phyloP scores from a whole-genome alignment of 2,113 vertebrate species.

The Ophiodon elongatus region DNA sequence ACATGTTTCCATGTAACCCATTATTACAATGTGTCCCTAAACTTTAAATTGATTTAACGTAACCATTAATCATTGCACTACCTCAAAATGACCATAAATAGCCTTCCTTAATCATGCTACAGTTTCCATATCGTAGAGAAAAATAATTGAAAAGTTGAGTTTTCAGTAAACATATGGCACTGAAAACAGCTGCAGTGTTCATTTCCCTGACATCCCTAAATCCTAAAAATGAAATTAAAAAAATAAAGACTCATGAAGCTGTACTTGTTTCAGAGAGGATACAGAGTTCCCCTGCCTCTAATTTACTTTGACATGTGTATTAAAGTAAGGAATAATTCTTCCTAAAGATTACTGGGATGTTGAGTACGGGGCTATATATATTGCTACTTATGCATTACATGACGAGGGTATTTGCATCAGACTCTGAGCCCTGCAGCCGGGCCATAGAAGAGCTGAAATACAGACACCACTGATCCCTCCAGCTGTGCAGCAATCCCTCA shows the following conservation, averaged over 20 bases:
- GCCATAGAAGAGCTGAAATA: background rate
- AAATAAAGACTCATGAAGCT: background rate
- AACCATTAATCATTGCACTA: no score
- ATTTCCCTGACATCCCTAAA: background rate
- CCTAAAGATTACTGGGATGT: background rate
- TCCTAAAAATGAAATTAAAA: background rate
- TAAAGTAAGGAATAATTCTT: background rate
- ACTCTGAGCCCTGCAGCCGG: background rate
- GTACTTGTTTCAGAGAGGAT: background rate
- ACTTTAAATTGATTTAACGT: no score
- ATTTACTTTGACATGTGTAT: background rate
- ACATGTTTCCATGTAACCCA: no score
- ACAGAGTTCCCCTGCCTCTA: background rate
- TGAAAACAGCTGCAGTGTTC: no score
- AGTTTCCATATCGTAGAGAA: no score
- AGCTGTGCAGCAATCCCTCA: conserved; percentile 1
- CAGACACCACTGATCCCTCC: conserved; percentile 2
- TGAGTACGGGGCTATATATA: no score
- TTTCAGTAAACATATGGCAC: no score
- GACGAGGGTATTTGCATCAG: background rate
- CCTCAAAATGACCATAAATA: no score
- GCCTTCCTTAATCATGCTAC: no score
- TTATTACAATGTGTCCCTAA: no score
- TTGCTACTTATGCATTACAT: background rate
- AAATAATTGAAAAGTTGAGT: no score